Evolutionary conservation across 2,888 invertebrate genomes (phyloP), one percentile per base, ranked within the genome.

Genomic region (Imbricaverruca yamaguchii): DNA sequence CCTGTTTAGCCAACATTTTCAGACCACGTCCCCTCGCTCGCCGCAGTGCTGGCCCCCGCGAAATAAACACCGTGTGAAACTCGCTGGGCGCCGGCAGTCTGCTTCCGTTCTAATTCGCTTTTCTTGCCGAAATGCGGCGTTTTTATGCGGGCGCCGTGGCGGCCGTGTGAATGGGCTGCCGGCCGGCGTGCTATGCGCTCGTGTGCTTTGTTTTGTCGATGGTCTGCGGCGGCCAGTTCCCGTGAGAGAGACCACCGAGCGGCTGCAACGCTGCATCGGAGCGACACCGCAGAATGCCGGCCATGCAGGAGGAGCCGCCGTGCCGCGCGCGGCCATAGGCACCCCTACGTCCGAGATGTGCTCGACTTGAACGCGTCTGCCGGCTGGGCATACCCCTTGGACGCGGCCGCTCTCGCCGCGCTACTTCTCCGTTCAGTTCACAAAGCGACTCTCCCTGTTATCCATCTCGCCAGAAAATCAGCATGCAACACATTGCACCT

Each of bases 81-180:
- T 69, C 69, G 53, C 69, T 39, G 69, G 53, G 53, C 39, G 53
- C 39, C 69, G 69, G 18, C 18, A 53, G 39, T 13, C 39, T 1
- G 69, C 69, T 69, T 69, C 69, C 69, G 69, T 69, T 53, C 69
- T 69, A 69, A 69, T 69, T 69, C 69, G 39, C 69, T 69, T 69
- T 69, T 69, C 69, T 69, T 69, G 18, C 69, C 13, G 69, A 69
- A 69, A 69, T 69, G 39, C 69, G 69, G 69, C 18, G 25, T 69
- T 69, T 69, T 69, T 69, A 53, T 53, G 69, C 39, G n/a, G 39
- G 39, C 18, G 39, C 69, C 15, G 69, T 18, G 69, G 39, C 69
- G 69, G 11, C 67, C 67, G 67, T 67, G 67, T 21, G 67, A 69
- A 69, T 0, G 39, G 39, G 12, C 69, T 53, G 69, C 53, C 39